Evolutionary conservation across 2,888 invertebrate species (phyloP), one percentile per base, ranked within the genome.

Genomic region (Zygaena filipendulae): DNA sequence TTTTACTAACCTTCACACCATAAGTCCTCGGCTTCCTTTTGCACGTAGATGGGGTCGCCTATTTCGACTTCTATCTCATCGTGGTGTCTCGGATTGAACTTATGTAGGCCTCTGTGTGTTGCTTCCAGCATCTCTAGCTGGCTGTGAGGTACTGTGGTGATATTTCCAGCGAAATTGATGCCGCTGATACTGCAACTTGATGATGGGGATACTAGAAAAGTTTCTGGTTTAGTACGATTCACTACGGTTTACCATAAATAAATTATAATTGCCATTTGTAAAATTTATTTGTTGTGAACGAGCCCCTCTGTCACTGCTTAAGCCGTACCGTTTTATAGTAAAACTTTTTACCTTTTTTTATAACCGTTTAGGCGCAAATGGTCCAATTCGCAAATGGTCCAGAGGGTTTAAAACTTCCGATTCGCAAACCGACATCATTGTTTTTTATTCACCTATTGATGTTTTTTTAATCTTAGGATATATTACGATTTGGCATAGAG

Each of bases 61-160:
- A 97, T 96, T 77, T 98, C 97, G 14, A 99, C 85, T 61, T 95
- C 93, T 37, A 99, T 90, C 75, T 98, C 97, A 52, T 97, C 97
- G 39, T 90, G 88, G 66, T 97, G 97, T 35, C 97, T 83, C 1
- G 97, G 96, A 50, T 97, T 86, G 58, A 98, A 98, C 60, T 95
- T 94, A 68, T 97, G 96, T 60, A 97, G 82, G 4, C 96, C 97
- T 52, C 97, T 84, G 60, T 97, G 97, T 12, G 97, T 97, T 2
- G 95, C 95, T 74, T 96, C 96, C 19, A 95, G 81, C 72, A 93
- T 87, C 67, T 92, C 91, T 28, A 92, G 70, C 54, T 90, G 90
- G 36, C 88, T 87, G 49, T 91, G 91, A 3, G 91, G 88, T 10
- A 92, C 84, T 12, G 86, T 85, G 3, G 87, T 87, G 46, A 87